Evolutionary conservation across 2,888 invertebrate genomes (phyloP).

Genomic region (Arctia plantaginis): DNA sequence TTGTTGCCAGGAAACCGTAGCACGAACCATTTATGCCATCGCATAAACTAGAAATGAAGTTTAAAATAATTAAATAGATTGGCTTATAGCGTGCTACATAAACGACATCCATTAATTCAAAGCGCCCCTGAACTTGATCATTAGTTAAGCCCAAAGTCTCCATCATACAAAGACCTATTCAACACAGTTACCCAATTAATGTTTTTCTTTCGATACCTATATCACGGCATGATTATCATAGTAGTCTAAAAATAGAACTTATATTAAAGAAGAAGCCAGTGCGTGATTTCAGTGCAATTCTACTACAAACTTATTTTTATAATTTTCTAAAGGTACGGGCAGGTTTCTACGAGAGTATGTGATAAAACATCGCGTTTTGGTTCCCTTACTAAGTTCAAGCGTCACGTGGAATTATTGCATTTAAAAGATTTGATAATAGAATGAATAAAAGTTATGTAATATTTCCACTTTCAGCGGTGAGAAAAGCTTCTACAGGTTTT

Average conservation of each 20-base stretch:
- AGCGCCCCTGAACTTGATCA: slow-evolving; percentile 51
- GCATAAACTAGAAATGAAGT: slow-evolving; percentile 6
- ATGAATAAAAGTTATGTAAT: too few relatives aligned
- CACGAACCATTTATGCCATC: not conserved
- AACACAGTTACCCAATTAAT: slow-evolving; percentile 32
- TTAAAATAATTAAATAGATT: slow-evolving; percentile 31
- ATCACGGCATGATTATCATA: slow-evolving; percentile 4
- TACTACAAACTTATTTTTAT: not conserved
- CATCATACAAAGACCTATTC: slow-evolving; percentile 38
- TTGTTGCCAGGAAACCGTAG: not conserved
- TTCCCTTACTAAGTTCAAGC: not conserved
- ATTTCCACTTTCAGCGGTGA: too few relatives aligned
- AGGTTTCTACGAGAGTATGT: not conserved
- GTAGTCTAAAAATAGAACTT: slow-evolving; percentile 38
- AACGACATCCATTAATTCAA: slow-evolving; percentile 39
- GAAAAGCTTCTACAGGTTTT: too few relatives aligned
- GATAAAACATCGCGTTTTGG: not conserved
- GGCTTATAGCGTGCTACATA: slow-evolving; percentile 35
- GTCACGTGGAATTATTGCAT: too few relatives aligned
- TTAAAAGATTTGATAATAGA: too few relatives aligned
- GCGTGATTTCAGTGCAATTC: not conserved
- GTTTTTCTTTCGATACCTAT: slow-evolving; percentile 19
- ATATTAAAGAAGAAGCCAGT: slow-evolving; percentile 27
- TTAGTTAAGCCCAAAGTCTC: slow-evolving; percentile 47
- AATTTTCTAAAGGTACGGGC: not conserved